Percentiles rank a stretch among this genome's conserved stretches.
Evolutionary conservation across 2,888 invertebrate species (phyloP).

Genomic region (Spilarctia lutea): DNA sequence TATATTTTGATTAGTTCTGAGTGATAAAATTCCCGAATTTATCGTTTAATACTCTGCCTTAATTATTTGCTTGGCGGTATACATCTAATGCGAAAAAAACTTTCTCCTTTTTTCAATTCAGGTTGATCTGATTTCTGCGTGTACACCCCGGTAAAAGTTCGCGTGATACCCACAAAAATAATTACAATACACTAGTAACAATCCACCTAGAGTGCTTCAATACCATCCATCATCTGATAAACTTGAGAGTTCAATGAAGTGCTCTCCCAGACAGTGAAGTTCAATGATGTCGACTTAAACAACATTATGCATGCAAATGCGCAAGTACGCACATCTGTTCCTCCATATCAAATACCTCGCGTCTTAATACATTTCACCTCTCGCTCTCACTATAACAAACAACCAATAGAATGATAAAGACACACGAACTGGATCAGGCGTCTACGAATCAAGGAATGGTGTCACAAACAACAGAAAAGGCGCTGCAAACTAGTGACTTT

Average conservation of each 20-base stretch:
- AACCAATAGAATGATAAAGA: constrained; percentile 57
- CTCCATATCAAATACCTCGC: constrained; percentile 78
- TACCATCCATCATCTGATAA: constrained; percentile 15
- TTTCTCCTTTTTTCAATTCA: not conserved
- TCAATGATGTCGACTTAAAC: constrained; percentile 76
- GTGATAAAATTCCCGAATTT: not conserved
- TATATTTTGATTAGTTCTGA: not conserved
- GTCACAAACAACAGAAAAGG: constrained; percentile 79
- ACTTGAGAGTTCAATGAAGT: constrained; percentile 55
- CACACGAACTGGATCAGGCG: constrained; percentile 71
- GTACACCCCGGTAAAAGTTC: not conserved
- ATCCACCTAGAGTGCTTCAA: not conserved
- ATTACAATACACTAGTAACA: constrained; percentile 19
- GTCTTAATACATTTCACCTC: constrained; percentile 59
- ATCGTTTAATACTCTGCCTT: not conserved
- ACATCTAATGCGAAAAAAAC: not conserved
- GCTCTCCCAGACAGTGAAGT: constrained; percentile 76
- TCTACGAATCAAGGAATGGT: constrained; percentile 81
- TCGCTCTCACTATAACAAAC: constrained; percentile 54
- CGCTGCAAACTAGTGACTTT: constrained; percentile 40
- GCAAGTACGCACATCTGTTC: constrained; percentile 69
- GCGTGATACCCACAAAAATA: not conserved
- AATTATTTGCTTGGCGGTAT: not conserved
- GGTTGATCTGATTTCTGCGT: not conserved
- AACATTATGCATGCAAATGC: constrained; percentile 74